Conservation (phyloP, 1,140 invertebrate species). For the Heliconius melpomene region DNA sequence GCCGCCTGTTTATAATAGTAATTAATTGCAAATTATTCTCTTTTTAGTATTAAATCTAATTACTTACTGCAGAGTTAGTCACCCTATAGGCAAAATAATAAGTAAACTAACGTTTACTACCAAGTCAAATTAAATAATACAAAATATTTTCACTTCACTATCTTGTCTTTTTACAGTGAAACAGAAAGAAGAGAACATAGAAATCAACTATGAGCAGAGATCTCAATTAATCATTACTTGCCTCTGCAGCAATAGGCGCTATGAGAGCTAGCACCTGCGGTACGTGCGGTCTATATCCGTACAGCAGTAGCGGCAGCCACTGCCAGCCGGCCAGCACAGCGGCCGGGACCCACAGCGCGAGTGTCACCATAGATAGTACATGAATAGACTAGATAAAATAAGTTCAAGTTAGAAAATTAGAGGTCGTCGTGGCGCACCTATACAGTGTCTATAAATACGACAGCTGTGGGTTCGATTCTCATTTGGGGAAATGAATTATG, state of each 20-base stretch:
- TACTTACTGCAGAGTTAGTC: too few species aligned
- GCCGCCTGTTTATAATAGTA: constrained; percentile 52
- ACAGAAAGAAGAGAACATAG: background rate
- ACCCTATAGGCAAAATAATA: too few species aligned
- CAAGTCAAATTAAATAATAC: too few species aligned
- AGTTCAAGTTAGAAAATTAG: background rate
- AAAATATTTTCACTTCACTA: too few species aligned
- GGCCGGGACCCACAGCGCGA: constrained; percentile 76
- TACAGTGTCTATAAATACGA: too few species aligned
- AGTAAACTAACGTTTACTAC: too few species aligned
- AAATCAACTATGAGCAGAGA: background rate
- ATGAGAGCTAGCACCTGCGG: constrained; percentile 71
- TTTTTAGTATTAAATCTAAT: background rate
- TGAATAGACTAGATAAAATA: constrained; percentile 61
- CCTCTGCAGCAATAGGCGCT: constrained; percentile 76
- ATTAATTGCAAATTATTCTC: background rate
- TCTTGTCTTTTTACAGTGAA: background rate
- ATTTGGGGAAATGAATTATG: too few species aligned
- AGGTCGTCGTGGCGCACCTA: too few species aligned
- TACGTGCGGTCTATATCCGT: constrained; percentile 63
- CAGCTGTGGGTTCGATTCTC: too few species aligned
- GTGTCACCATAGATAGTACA: constrained; percentile 59
- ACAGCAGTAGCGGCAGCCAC: constrained; percentile 61
- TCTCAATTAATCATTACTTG: constrained; percentile 38
- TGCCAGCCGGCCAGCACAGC: constrained; percentile 70